Percentiles rank a stretch among this genome's conserved stretches.
phyloP scores from a whole-genome alignment of 2,797 vertebrate genomes.

The Aplochiton taeniatus region DNA sequence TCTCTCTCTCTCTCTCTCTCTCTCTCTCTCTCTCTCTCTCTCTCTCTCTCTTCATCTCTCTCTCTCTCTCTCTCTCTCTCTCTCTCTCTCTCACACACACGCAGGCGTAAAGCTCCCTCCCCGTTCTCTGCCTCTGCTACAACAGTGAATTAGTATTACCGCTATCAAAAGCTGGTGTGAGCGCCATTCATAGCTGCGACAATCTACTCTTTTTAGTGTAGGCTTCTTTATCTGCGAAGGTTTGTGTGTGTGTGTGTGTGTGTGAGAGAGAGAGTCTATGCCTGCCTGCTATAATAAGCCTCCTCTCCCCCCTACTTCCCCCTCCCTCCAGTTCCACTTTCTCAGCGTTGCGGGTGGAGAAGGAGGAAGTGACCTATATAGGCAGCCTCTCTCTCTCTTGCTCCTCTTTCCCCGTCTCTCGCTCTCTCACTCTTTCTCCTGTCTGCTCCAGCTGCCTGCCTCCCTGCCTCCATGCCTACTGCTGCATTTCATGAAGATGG shows the following conservation, averaged over 20 bases:
- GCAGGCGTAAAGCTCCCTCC: no score
- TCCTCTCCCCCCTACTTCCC: conserved; percentile 32
- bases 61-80: background rate
- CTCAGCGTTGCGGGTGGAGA: conserved; percentile 65
- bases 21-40: background rate
- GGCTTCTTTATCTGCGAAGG: conserved; percentile 63
- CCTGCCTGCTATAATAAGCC: conserved; percentile 71
- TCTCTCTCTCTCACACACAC: conserved; percentile 1
- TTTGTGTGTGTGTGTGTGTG: conserved; percentile 34
- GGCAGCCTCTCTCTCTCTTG: conserved; percentile 57
- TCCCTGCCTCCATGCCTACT: background rate
- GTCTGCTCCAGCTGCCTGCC: conserved; percentile 62
- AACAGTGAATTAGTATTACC: conserved; percentile 62
- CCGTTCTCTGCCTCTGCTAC: conserved; percentile 6
- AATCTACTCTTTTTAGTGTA: conserved; percentile 63
- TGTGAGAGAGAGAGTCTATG: conserved; percentile 29
- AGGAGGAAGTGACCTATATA: conserved; percentile 82
- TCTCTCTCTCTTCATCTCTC: background rate
- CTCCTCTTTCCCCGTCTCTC: conserved; percentile 27
- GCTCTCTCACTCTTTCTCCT: conserved; percentile 13
- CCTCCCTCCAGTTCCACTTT: conserved; percentile 70
- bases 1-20: conserved; percentile 5
- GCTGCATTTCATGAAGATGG: conserved; percentile 36
- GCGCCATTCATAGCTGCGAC: conserved; percentile 67
- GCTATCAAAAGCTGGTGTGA: conserved; percentile 53